Evolutionary conservation across 2,888 invertebrate species (phyloP).

Genomic region (Pyrrhia umbra): DNA sequence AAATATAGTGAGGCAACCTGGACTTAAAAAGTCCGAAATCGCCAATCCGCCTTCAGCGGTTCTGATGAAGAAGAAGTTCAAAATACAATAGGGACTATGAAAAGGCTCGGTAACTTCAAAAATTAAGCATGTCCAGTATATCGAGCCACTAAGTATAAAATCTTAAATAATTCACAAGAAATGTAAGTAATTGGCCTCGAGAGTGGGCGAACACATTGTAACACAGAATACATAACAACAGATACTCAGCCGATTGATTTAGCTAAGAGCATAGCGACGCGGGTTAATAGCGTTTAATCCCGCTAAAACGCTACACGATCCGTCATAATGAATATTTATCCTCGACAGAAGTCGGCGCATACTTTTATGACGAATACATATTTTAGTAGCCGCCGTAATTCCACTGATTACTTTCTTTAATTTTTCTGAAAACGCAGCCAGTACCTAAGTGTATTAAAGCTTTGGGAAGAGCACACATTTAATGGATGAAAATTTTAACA

Average conservation of each 20-base stretch:
- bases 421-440: conserved; percentile 83
- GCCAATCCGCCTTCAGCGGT: too few species aligned
- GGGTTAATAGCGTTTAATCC: conserved; percentile 88
- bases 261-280: conserved; percentile 79
- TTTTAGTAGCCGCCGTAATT: conserved; percentile 89
- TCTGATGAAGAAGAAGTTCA: too few species aligned
- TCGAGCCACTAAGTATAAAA: conserved; percentile 37
- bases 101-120: not conserved
- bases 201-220: conserved; percentile 48
- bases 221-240: conserved; percentile 58
- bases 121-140: not conserved
- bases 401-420: conserved; percentile 90
- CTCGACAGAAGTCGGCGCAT: conserved; percentile 86
- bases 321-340: conserved; percentile 90
- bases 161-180: conserved; percentile 49
- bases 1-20: too few species aligned
- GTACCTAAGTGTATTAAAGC: conserved; percentile 84
- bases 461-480: conserved; percentile 80
- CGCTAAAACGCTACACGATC: conserved; percentile 89
- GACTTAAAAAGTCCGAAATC: too few species aligned
- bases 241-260: conserved; percentile 81
- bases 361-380: conserved; percentile 90
- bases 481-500: conserved; percentile 78
- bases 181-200: conserved; percentile 50
- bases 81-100: too few species aligned